These are phyloP conservation scores for Drosophila bunnanda DNA, from an alignment of 2,888 invertebrate species.

Conservation along the genomic window DNA sequence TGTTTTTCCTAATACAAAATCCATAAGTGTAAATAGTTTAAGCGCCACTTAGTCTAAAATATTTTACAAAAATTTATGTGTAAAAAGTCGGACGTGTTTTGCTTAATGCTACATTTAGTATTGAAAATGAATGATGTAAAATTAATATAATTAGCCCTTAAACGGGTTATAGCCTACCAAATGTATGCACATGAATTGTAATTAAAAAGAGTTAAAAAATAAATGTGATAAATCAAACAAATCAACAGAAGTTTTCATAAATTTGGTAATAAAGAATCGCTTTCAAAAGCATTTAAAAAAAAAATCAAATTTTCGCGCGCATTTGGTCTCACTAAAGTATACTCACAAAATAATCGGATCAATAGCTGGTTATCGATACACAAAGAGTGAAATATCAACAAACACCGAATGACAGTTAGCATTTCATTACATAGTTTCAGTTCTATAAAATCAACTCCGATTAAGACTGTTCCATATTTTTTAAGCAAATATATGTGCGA, in stretches of 20 bases:
- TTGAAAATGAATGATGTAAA: slow-evolving; percentile 34
- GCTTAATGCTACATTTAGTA: slow-evolving; percentile 39
- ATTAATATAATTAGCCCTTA: slow-evolving; percentile 32
- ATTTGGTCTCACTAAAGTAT: neutral
- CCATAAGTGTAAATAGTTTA: slow-evolving; percentile 19
- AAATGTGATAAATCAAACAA: slow-evolving; percentile 70
- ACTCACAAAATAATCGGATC: neutral
- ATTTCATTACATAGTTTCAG: neutral
- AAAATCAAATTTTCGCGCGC: neutral
- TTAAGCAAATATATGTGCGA: too few species aligned
- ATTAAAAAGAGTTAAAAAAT: slow-evolving; percentile 63
- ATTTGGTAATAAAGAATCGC: neutral
- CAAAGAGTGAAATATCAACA: neutral
- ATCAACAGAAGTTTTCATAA: slow-evolving; percentile 21
- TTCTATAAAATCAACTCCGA: neutral
- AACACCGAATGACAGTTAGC: neutral
- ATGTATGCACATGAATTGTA: slow-evolving; percentile 52
- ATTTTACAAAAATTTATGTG: slow-evolving; percentile 52
- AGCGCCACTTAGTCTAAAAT: slow-evolving; percentile 38
- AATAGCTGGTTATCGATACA: neutral
- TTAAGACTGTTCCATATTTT: neutral
- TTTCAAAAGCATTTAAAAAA: neutral
- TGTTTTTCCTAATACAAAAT: slow-evolving; percentile 42
- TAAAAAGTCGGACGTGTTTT: slow-evolving; percentile 47
- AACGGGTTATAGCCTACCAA: slow-evolving; percentile 34